phyloP scores from a whole-genome alignment of 2,888 invertebrate genomes.

The Amiota mariae region DNA sequence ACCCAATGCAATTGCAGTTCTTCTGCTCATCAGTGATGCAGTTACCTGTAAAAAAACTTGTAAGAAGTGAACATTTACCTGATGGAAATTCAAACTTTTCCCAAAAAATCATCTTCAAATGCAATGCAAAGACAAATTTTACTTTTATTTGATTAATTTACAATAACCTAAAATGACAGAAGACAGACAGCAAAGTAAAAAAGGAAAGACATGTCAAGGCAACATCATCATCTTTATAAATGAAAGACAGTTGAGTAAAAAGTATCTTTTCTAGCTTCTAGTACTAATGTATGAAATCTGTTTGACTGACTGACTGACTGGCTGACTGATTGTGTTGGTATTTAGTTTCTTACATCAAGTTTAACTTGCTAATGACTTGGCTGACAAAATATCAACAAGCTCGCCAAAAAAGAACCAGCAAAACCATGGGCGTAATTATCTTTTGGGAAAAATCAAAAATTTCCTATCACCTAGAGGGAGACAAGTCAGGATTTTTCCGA shows the following conservation, averaged over 20 bases:
- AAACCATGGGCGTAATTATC: too few species aligned
- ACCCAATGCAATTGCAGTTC: too few species aligned
- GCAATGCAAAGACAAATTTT: not conserved
- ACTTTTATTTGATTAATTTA: not conserved
- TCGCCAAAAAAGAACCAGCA: not conserved
- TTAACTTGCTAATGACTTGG: slow-evolving; percentile 27
- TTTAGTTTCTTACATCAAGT: slow-evolving; percentile 8
- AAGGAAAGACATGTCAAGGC: not conserved
- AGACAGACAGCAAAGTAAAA: not conserved
- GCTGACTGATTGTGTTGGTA: not conserved
- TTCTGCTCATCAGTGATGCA: too few species aligned
- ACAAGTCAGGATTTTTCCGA: too few species aligned
- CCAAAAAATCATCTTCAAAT: too few species aligned
- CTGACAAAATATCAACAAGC: slow-evolving; percentile 22
- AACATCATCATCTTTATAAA: not conserved
- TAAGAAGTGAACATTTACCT: too few species aligned
- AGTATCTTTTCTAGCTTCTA: too few species aligned
- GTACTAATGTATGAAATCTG: not conserved
- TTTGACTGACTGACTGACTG: not conserved
- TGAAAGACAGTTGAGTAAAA: too few species aligned
- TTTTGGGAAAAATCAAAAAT: too few species aligned
- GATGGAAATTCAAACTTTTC: too few species aligned
- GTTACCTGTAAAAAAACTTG: too few species aligned
- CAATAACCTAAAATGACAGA: not conserved
- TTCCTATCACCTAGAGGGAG: too few species aligned